Conservation (phyloP, 2,797 vertebrate genomes). For the Oophaga sylvatica region DNA sequence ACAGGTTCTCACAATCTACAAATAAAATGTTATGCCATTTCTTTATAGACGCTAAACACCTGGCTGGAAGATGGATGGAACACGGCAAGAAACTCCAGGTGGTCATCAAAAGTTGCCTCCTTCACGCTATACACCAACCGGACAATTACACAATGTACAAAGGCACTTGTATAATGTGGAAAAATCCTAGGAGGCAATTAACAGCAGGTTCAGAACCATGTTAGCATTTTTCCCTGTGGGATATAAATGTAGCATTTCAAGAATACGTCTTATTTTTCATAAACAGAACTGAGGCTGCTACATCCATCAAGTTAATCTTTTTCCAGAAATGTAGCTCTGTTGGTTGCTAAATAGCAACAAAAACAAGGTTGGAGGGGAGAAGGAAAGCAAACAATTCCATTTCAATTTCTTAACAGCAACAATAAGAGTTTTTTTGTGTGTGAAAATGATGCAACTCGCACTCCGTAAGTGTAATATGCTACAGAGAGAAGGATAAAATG, state of each 20-base stretch:
- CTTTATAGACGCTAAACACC: not conserved
- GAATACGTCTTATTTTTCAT: conserved; percentile 45
- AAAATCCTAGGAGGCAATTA: conserved; percentile 19
- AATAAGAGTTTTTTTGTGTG: conserved; percentile 25
- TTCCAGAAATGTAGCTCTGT: conserved; percentile 37
- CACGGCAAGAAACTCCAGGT: not conserved
- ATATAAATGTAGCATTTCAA: conserved; percentile 37
- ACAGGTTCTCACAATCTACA: not conserved
- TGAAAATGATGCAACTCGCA: not conserved
- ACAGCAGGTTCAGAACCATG: not conserved
- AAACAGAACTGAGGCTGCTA: conserved; percentile 26
- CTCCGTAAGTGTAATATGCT: conserved; percentile 33
- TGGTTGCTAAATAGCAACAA: conserved; percentile 14
- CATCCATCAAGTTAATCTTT: conserved; percentile 56
- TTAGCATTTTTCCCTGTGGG: conserved; percentile 22
- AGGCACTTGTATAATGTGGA: conserved; percentile 3
- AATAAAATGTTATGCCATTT: not conserved
- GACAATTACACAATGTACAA: not conserved
- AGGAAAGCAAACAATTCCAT: conserved; percentile 52
- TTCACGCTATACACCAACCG: not conserved
- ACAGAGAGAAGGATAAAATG: conserved; percentile 39
- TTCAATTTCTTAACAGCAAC: conserved; percentile 49
- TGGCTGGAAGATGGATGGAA: not conserved
- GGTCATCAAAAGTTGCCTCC: not conserved
- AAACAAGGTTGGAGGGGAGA: conserved; percentile 8